phyloP scores from a whole-genome alignment of 2,797 vertebrate species.

The Diglossa cyanea region DNA sequence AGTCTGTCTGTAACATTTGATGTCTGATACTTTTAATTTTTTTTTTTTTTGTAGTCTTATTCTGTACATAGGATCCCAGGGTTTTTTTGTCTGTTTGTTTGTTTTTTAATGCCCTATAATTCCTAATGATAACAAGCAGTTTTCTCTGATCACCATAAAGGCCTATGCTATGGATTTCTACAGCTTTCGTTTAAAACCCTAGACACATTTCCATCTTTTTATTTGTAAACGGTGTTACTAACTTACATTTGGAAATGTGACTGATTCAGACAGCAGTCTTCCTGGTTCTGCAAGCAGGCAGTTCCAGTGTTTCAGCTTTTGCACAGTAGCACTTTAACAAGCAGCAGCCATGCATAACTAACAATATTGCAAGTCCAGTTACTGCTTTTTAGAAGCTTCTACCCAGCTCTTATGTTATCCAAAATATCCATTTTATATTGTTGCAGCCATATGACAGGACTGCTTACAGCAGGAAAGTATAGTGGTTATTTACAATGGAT shows the following conservation, averaged over 20 bases:
- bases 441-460: not conserved
- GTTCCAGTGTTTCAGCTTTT: conserved; percentile 43
- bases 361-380: conserved; percentile 9
- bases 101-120: not conserved
- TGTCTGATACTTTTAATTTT: not conserved
- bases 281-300: conserved; percentile 37
- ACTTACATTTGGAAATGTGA: not conserved
- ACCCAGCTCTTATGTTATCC: not conserved
- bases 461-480: not conserved
- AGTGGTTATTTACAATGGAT: not conserved
- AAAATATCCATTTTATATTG: not conserved
- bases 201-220: not conserved
- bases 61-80: not conserved
- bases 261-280: not conserved
- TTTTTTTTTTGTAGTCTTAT: not conserved
- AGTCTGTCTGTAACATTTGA: not conserved
- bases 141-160: not conserved
- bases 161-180: not conserved
- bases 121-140: not conserved
- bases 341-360: conserved; percentile 56
- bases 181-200: not conserved
- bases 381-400: not conserved
- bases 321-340: conserved; percentile 50
- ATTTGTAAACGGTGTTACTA: not conserved
- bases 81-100: not conserved